These are phyloP conservation scores for Garrulus glandarius DNA, from an alignment of 2,797 vertebrate genomes.

Conservation along the genomic window DNA sequence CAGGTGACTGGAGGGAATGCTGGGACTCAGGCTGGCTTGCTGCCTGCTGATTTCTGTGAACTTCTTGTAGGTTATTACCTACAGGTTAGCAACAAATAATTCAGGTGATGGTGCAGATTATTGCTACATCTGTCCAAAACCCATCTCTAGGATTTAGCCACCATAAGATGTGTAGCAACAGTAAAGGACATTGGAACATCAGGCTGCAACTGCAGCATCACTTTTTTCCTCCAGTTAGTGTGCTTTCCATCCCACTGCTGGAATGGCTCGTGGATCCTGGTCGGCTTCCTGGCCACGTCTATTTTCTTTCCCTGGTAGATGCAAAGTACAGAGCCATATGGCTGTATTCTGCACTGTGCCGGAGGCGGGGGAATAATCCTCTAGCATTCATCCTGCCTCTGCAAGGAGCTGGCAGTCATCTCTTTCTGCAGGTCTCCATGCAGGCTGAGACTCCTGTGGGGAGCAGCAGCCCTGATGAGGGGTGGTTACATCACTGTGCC, in stretches of 20 bases:
- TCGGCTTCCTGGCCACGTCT: not conserved
- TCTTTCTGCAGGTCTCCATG: not conserved
- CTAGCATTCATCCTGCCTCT: conserved; percentile 2
- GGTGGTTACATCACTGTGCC: not conserved
- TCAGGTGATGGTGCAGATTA: not conserved
- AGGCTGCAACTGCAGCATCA: not conserved
- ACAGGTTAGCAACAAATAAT: not conserved
- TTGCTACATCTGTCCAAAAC: not conserved
- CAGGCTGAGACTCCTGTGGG: not conserved
- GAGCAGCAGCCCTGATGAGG: not conserved
- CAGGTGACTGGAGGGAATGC: not conserved
- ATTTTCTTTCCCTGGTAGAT: not conserved
- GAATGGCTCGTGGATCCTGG: not conserved
- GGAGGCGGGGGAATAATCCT: not conserved
- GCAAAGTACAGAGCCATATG: conserved; percentile 27
- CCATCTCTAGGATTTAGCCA: not conserved
- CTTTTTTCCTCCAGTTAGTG: not conserved
- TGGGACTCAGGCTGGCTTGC: not conserved
- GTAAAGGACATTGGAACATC: not conserved
- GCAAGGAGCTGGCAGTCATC: not conserved
- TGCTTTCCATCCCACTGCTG: not conserved
- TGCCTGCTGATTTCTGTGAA: not conserved
- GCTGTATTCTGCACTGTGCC: not conserved
- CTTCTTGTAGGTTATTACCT: not conserved
- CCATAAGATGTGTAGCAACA: not conserved